phyloP scores from a whole-genome alignment of 2,888 invertebrate genomes.

The Mythimna lalbum region DNA sequence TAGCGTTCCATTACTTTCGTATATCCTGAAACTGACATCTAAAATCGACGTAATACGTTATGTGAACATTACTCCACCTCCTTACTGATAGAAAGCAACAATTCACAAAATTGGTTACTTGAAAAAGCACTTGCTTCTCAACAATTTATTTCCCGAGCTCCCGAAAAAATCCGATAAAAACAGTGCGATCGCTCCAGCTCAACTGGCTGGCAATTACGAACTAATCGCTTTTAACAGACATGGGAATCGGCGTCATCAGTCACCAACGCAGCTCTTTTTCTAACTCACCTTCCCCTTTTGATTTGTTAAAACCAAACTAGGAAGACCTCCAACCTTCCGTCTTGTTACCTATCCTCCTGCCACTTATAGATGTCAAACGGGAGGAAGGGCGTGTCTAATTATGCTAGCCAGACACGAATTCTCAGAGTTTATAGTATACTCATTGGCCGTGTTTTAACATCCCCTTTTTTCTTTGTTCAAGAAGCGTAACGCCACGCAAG shows the following conservation, averaged over 20 bases:
- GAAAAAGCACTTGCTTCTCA: constrained; percentile 51
- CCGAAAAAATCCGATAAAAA: constrained; percentile 59
- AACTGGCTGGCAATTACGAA: constrained; percentile 63
- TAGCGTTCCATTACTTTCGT: constrained; percentile 30
- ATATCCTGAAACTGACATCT: constrained; percentile 25
- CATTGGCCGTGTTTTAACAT: constrained; percentile 79
- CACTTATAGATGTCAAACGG: constrained; percentile 54
- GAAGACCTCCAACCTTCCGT: constrained; percentile 67
- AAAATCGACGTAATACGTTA: constrained; percentile 36
- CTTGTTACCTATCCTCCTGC: constrained; percentile 55
- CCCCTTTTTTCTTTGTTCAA: constrained; percentile 87
- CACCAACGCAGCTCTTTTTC: constrained; percentile 74
- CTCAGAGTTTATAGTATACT: constrained; percentile 79
- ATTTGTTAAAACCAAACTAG: constrained; percentile 69
- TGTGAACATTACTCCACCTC: constrained; percentile 32
- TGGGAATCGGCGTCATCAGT: constrained; percentile 79
- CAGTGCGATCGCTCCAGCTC: constrained; percentile 55
- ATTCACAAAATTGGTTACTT: constrained; percentile 53
- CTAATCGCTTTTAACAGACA: constrained; percentile 75
- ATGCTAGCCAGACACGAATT: constrained; percentile 76
- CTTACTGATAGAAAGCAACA: constrained; percentile 48
- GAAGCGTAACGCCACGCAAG: constrained; percentile 87
- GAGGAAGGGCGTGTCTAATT: constrained; percentile 71
- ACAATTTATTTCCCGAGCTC: constrained; percentile 56
- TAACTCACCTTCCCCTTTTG: constrained; percentile 75